Evolutionary conservation across 2,888 invertebrate species (phyloP), one percentile per base, ranked within the genome.

Genomic region (Habrosyne pyritoides): DNA sequence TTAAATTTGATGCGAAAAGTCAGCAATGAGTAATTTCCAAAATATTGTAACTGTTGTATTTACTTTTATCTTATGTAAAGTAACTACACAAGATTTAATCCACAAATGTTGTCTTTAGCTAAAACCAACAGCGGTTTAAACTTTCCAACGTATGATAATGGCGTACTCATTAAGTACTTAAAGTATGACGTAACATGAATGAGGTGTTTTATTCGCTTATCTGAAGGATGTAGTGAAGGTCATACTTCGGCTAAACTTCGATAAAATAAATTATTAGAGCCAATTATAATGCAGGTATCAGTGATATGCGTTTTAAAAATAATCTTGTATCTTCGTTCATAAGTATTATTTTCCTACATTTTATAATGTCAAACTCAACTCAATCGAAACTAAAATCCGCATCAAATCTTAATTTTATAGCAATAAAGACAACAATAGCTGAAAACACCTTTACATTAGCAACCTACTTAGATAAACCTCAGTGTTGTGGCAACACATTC

Each of bases 391-490:
- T 30, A 12, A 33, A 33, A 33, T n/a, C 33, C n/a, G n/a, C n/a
- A n/a, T 3, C 33, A 33, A 12, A 12, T 30, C 30, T 12, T 30
- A 30, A 30, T 12, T 30, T 2, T 5, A 48, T 18, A n/a, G 21
- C 10, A 50, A 21, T 6, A n/a, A 28, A 28, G 61, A 71, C 63
- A 77, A 76, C 75, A 75, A 70, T 63, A 73, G 71, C 76, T 74
- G 71, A 78, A 79, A 80, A 81, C 79, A 79, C 66, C 75, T 83
- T 69, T 79, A 75, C 68, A 72, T 73, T 77, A 69, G 73, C 81
- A 82, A 80, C 81, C 84, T 76, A 83, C 78, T 81, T 80, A 85
- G 81, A 82, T 82, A 81, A 73, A 81, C 74, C 69, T 75, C 71
- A 71, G 69, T 72, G 71, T 73, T 69, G 71, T 79, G 72, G 79